A percentile compares a stretch with the other conserved stretches of the same genome.
These are phyloP conservation scores for Azorinus chamasolen DNA, from an alignment of 2,888 invertebrate species.

Conservation along the genomic window DNA sequence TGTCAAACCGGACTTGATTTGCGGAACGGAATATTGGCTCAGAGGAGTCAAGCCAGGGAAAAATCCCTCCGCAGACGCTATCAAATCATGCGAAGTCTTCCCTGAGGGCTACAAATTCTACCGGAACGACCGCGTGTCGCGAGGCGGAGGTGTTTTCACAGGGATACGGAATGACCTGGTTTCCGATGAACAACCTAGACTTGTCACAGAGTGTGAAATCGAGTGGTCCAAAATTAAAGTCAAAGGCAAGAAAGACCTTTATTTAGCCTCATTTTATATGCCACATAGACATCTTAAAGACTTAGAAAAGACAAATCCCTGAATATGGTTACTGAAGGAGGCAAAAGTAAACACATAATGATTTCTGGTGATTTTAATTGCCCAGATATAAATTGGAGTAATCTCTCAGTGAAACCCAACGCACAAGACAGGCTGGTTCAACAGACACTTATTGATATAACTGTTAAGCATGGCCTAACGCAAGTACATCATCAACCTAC, in stretches of 20 bases:
- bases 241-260: conserved; percentile 9
- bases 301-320: conserved; percentile 14
- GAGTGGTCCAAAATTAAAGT: conserved; percentile 28
- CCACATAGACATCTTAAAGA: conserved; percentile 28
- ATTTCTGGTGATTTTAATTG: conserved; percentile 51
- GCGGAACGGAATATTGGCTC: conserved; percentile 35
- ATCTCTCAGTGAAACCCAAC: conserved; percentile 4
- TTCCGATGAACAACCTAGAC: conserved; percentile 19
- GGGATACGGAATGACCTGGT: not conserved
- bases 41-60: conserved; percentile 37
- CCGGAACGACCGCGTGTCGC: conserved; percentile 23
- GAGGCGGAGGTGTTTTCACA: conserved; percentile 31
- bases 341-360: conserved; percentile 29
- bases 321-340: not conserved
- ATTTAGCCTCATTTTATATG: conserved; percentile 43
- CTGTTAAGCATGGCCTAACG: conserved; percentile 23
- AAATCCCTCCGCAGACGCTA: conserved; percentile 20
- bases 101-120: not conserved
- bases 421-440: conserved; percentile 37
- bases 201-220: conserved; percentile 40
- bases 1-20: conserved; percentile 30
- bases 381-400: conserved; percentile 41
- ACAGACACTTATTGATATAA: conserved; percentile 41
- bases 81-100: conserved; percentile 23
- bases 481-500: conserved; percentile 45